Percentiles rank a stretch among this genome's conserved stretches.
These are phyloP conservation scores for Micrasema minimum DNA, from an alignment of 1,140 invertebrate genomes.

Conservation along the genomic window DNA sequence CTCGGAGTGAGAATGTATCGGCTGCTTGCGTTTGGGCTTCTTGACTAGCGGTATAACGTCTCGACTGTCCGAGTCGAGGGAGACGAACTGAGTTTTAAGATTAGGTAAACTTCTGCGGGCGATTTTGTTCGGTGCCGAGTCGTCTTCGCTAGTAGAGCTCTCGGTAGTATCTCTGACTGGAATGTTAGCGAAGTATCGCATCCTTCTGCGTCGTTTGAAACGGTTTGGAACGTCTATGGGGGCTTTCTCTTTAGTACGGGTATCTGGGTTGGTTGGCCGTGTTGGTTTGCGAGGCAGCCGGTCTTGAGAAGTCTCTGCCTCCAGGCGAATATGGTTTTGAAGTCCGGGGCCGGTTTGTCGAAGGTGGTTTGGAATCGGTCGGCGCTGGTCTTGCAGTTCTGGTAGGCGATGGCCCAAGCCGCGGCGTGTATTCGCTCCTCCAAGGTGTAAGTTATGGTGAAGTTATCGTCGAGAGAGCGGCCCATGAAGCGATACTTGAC, in stretches of 20 bases:
- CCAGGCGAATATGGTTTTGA: slow-evolving; percentile 65
- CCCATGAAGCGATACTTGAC: slow-evolving; percentile 60
- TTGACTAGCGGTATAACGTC: slow-evolving; percentile 16
- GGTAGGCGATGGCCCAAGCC: slow-evolving; percentile 63
- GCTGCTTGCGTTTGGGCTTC: neutral
- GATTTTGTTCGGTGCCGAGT: neutral
- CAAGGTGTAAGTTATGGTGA: slow-evolving; percentile 62
- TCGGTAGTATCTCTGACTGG: slow-evolving; percentile 12
- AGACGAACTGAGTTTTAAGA: neutral
- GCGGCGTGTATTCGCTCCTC: slow-evolving; percentile 62
- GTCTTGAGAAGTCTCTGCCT: slow-evolving; percentile 60
- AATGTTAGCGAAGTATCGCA: slow-evolving; percentile 8
- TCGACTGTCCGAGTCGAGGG: slow-evolving; percentile 4
- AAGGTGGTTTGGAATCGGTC: slow-evolving; percentile 61
- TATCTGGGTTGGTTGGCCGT: slow-evolving; percentile 42
- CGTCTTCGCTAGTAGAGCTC: slow-evolving; percentile 17
- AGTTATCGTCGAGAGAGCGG: slow-evolving; percentile 57
- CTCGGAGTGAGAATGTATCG: neutral
- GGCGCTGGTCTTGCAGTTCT: slow-evolving; percentile 62
- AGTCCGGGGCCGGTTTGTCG: slow-evolving; percentile 65
- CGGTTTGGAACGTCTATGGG: neutral
- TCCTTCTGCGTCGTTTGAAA: slow-evolving; percentile 5
- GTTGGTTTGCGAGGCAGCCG: slow-evolving; percentile 63
- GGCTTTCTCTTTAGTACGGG: neutral
- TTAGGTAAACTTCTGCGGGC: neutral